Conservation (phyloP, 1,140 invertebrate genomes). For the Teleopsis dalmanni region DNA sequence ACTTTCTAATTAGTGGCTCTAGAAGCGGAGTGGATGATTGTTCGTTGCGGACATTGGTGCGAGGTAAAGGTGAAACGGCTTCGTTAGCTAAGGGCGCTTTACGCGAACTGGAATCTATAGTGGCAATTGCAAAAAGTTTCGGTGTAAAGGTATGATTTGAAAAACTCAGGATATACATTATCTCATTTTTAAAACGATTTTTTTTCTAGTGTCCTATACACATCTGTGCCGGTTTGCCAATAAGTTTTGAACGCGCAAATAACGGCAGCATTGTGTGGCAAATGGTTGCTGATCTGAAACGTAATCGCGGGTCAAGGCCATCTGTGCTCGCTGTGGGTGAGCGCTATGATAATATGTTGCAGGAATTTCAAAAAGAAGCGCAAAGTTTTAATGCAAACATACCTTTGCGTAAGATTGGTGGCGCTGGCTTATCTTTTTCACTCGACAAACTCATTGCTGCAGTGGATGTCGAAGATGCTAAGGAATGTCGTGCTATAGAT, state of each 20-base stretch:
- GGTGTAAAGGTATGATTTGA: slow-evolving; percentile 58
- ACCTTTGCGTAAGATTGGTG: slow-evolving; percentile 44
- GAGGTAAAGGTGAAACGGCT: slow-evolving; percentile 57
- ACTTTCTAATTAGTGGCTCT: slow-evolving; percentile 52
- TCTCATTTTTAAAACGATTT: neutral
- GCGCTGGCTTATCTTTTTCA: slow-evolving; percentile 68
- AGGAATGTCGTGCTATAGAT: slow-evolving; percentile 49
- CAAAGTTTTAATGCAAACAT: slow-evolving; percentile 34
- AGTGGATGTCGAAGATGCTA: slow-evolving; percentile 41
- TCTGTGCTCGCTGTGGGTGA: slow-evolving; percentile 46
- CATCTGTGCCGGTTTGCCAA: slow-evolving; percentile 33
- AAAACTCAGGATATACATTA: neutral
- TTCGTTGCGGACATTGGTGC: slow-evolving; percentile 53
- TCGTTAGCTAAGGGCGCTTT: slow-evolving; percentile 61
- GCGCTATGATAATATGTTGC: slow-evolving; percentile 47
- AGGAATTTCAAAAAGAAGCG: slow-evolving; percentile 41
- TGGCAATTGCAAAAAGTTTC: slow-evolving; percentile 57
- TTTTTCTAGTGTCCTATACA: slow-evolving; percentile 34
- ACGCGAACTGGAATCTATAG: slow-evolving; percentile 64
- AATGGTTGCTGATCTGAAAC: slow-evolving; percentile 36
- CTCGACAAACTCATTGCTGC: slow-evolving; percentile 60
- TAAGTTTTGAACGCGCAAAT: slow-evolving; percentile 32
- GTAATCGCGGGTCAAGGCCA: slow-evolving; percentile 27
- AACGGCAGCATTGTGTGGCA: slow-evolving; percentile 39
- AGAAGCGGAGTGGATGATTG: slow-evolving; percentile 52